Percentiles rank a stretch among this genome's conserved stretches.
Evolutionary conservation across 2,797 vertebrate genomes (phyloP).

Genomic region (Rhinella marina): DNA sequence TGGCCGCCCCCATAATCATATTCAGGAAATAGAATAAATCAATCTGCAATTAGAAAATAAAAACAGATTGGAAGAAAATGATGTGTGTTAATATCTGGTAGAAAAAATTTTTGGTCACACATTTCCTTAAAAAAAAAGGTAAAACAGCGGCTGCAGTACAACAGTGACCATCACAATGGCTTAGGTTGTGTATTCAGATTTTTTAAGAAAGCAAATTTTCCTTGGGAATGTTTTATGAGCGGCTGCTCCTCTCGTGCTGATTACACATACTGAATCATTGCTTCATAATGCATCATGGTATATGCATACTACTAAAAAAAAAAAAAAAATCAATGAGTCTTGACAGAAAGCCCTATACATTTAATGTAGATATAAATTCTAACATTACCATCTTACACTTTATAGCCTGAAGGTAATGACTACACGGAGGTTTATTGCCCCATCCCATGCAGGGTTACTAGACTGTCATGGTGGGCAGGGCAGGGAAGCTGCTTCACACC

Average conservation of each 20-base stretch:
- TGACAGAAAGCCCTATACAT: slow-evolving; percentile 41
- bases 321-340: slow-evolving; percentile 43
- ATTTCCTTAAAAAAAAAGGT: neutral
- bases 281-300: slow-evolving; percentile 48
- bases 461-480: too few relatives aligned
- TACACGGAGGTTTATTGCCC: slow-evolving; percentile 42
- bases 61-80: too few relatives aligned
- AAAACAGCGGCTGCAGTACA: neutral
- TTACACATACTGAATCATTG: slow-evolving; percentile 45
- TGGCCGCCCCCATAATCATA: too few relatives aligned
- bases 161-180: neutral
- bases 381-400: slow-evolving; percentile 47
- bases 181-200: neutral
- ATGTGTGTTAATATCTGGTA: too few relatives aligned
- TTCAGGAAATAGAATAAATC: too few relatives aligned
- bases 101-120: too few relatives aligned
- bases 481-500: too few relatives aligned
- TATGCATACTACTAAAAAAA: slow-evolving; percentile 31
- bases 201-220: neutral
- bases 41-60: too few relatives aligned
- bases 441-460: too few relatives aligned
- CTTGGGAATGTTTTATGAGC: slow-evolving; percentile 21
- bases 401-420: slow-evolving; percentile 42
- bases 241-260: slow-evolving; percentile 29
- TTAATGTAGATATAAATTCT: slow-evolving; percentile 47